Base-by-base conservation (phyloP, 2,888 invertebrate species). In the Chloroclysta siterata region DNA sequence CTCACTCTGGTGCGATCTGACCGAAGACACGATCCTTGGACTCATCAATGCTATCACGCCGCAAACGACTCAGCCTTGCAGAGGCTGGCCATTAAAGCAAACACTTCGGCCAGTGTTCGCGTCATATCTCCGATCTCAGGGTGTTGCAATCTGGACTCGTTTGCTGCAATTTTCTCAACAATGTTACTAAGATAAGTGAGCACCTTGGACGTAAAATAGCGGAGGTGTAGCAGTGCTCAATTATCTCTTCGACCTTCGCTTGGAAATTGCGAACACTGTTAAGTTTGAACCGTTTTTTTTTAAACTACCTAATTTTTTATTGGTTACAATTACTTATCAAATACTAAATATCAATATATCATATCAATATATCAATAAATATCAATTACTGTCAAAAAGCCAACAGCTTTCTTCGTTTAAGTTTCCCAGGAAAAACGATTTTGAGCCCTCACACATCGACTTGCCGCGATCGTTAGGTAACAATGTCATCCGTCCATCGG, bases 161-260 rank as follows among this genome's bases (percentile, higher is more conserved):
- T 70, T 66, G 66, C 65, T 60, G 65, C 65, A 62, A 62, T 59
- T 55, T 44, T 47, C 61, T 53, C 57, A 59, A 54, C 63, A 63
- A 51, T 55, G 46, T 42, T 50, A 8, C 47, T 47, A 7, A 47
- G 59, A 47, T 59, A 58, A 29, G 33, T 54, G 15, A 51, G 42
- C 44, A 42, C 57, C 41, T 48, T 14, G 10, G 46, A 36, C 15
- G 36, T 55, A 36, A 17, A n/a, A 29, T 14, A 42, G 33, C 15
- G 14, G 33, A 46, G 54, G 15, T 42, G 44, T 44, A 53, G 53
- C 44, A 11, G 46, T 46, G 3, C 7, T 36, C 33, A 11, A 51
- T 51, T 51, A 51, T 36, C 51, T 51, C 15, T 51, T 11, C 33
- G 15, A 36, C 33, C 33, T 51, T 51, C 15, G 33, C 7, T 51